Evolutionary conservation across 2,797 vertebrate species (phyloP).

Genomic region (Acropternis orthonyx): DNA sequence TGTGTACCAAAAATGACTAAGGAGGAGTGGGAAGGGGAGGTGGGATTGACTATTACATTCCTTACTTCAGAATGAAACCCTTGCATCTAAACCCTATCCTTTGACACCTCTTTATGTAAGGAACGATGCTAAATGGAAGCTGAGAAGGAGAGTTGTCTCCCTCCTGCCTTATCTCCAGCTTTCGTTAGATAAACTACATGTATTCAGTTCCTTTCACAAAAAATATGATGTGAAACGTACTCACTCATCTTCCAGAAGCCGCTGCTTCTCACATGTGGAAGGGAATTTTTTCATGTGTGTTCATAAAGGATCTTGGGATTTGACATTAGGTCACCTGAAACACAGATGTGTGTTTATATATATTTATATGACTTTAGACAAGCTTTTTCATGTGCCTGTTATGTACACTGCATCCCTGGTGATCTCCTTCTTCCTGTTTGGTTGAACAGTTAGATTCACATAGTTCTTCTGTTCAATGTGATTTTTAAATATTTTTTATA

Average conservation of each 20-base stretch:
- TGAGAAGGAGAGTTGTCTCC: neutral
- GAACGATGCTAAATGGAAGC: neutral
- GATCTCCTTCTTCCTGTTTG: neutral
- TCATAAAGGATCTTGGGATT: neutral
- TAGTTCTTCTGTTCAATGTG: neutral
- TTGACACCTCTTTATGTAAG: neutral
- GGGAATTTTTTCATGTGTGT: neutral
- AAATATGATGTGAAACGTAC: neutral
- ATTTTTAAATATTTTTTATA: neutral
- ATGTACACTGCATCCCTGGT: neutral
- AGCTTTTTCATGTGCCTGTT: neutral
- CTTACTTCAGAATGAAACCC: slow-evolving; percentile 41
- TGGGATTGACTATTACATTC: neutral
- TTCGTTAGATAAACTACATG: neutral
- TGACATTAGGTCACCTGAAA: neutral
- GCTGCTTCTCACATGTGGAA: neutral
- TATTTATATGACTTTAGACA: neutral
- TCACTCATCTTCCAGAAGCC: neutral
- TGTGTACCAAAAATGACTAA: slow-evolving; percentile 31
- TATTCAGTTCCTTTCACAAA: neutral
- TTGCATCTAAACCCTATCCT: neutral
- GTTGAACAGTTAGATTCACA: neutral
- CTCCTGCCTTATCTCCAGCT: neutral
- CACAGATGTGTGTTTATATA: neutral
- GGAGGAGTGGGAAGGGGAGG: slow-evolving; percentile 29